Evolutionary conservation across 2,797 vertebrate genomes (phyloP).

Genomic region (Oreochromis mossambicus): DNA sequence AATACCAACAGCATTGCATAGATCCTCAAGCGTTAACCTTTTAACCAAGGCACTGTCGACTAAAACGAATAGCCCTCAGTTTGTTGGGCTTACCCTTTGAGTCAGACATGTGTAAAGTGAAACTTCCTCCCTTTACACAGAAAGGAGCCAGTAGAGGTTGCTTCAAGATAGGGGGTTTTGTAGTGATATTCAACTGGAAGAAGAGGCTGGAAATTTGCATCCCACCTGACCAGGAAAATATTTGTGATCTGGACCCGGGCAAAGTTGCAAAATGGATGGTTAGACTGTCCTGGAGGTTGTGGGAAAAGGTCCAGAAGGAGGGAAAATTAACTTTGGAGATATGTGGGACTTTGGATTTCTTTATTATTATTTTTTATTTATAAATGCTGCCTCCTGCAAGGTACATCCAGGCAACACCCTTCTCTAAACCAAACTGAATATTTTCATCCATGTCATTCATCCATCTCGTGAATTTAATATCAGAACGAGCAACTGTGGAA

Average conservation of each 20-base stretch:
- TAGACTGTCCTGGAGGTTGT: background rate
- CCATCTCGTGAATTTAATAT: background rate
- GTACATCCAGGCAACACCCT: background rate
- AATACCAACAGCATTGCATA: background rate
- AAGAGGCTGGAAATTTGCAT: background rate
- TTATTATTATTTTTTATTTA: background rate
- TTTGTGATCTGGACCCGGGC: background rate
- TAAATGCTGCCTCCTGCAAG: background rate
- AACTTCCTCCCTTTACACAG: background rate
- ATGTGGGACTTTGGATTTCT: background rate
- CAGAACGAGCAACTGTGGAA: background rate
- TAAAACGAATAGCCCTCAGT: background rate
- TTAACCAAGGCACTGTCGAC: background rate
- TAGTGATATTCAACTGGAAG: background rate
- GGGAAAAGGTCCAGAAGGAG: background rate
- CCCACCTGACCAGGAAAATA: background rate
- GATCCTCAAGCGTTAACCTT: background rate
- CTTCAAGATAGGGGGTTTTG: background rate
- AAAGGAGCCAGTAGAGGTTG: background rate
- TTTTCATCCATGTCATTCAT: background rate
- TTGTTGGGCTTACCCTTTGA: background rate
- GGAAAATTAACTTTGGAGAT: background rate
- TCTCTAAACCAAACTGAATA: background rate
- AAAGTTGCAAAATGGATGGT: background rate
- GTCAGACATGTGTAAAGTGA: background rate